These are phyloP conservation scores for Zenarchopterus dispar DNA, from an alignment of 2,797 vertebrate genomes.

Conservation along the genomic window DNA sequence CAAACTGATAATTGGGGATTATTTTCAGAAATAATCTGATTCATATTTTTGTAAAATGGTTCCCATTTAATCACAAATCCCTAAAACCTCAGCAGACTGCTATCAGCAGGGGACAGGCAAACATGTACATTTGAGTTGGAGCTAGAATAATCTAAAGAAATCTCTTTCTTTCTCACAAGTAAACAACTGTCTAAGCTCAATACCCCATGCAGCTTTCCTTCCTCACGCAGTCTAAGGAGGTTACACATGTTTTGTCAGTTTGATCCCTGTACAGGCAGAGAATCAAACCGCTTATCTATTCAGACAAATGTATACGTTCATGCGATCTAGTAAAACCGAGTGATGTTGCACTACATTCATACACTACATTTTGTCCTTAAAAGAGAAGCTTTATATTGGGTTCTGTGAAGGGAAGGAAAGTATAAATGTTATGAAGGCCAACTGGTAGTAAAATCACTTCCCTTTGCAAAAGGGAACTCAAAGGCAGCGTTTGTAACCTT, in stretches of 20 bases:
- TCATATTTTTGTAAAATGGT: too few species aligned
- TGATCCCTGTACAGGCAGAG: conserved; percentile 23
- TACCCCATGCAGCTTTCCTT: conserved; percentile 16
- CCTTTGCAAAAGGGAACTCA: conserved; percentile 20
- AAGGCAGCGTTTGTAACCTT: conserved; percentile 27
- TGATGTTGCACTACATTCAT: conserved; percentile 5
- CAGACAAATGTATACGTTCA: conserved; percentile 1
- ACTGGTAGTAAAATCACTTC: conserved; percentile 51
- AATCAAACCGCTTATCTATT: conserved; percentile 12
- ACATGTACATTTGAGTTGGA: background rate
- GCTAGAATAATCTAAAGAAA: background rate
- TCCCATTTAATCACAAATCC: too few species aligned
- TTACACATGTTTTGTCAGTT: conserved; percentile 69
- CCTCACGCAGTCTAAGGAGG: conserved; percentile 30
- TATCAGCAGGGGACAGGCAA: background rate
- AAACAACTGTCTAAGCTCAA: conserved; percentile 36
- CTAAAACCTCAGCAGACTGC: too few species aligned
- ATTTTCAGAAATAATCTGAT: background rate
- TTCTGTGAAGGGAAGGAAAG: conserved; percentile 6
- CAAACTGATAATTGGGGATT: background rate
- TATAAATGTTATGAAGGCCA: conserved; percentile 41
- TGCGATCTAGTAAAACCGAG: conserved; percentile 13
- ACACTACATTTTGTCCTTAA: conserved; percentile 25
- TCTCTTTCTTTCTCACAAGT: background rate
- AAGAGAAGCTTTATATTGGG: conserved; percentile 12